Conservation (phyloP, 2,888 invertebrate species). For the Parthenolecanium corni region DNA sequence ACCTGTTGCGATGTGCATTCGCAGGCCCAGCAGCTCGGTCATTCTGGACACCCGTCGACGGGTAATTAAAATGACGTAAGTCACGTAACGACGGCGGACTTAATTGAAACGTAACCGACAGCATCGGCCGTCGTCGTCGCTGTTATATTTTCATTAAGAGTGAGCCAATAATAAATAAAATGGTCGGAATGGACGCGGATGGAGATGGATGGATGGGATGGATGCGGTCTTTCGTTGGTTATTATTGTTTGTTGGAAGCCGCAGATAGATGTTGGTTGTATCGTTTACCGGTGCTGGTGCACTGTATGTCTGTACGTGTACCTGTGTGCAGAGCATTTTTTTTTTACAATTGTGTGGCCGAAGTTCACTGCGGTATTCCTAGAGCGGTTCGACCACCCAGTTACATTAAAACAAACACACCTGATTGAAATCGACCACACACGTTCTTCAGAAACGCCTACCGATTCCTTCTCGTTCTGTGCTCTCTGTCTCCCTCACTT, state of each 20-base stretch:
- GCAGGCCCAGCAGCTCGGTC: too few species aligned
- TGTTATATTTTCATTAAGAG: slow-evolving; percentile 23
- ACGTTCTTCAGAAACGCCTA: slow-evolving; percentile 27
- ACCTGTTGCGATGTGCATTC: too few species aligned
- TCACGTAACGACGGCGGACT: background rate
- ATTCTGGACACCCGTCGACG: too few species aligned
- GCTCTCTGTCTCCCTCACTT: too few species aligned
- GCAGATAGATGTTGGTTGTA: slow-evolving; percentile 27
- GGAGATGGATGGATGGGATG: too few species aligned
- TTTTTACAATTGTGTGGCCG: slow-evolving; percentile 28
- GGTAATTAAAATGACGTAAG: slow-evolving; percentile 22
- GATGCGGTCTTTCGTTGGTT: slow-evolving; percentile 5
- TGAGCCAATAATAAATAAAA: slow-evolving; percentile 23
- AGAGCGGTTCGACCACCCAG: slow-evolving; percentile 27
- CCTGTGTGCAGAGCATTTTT: slow-evolving; percentile 17
- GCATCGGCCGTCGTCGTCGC: background rate
- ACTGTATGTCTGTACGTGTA: background rate
- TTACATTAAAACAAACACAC: slow-evolving; percentile 28
- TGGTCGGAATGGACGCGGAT: background rate
- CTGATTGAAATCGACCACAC: slow-evolving; percentile 28
- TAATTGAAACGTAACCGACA: slow-evolving; percentile 2
- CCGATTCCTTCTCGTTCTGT: slow-evolving; percentile 16
- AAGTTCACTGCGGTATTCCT: slow-evolving; percentile 27
- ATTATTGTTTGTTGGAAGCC: slow-evolving; percentile 28
- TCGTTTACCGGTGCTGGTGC: slow-evolving; percentile 1